Conservation (phyloP, 1,140 invertebrate species). For the Saccostrea glomerata region DNA sequence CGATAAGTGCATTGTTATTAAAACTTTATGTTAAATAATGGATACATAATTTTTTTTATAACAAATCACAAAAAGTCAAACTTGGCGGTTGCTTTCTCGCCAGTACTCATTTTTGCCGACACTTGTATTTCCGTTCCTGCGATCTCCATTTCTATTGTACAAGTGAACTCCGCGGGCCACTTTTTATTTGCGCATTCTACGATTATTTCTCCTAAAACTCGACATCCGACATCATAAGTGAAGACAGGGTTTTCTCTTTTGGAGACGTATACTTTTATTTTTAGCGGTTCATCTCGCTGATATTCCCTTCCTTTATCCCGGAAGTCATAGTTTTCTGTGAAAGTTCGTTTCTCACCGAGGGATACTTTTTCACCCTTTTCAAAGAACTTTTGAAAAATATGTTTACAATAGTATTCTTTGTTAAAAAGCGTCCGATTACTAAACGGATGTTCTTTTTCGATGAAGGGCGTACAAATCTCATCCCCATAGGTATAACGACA, state of each 20-base stretch:
- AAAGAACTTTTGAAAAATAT: conserved; percentile 44
- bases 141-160: conserved; percentile 44
- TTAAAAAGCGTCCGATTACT: conserved; percentile 17
- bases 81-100: not conserved
- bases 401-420: conserved; percentile 8
- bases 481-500: conserved; percentile 47
- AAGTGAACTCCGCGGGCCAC: conserved; percentile 28
- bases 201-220: conserved; percentile 5
- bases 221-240: conserved; percentile 14
- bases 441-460: conserved; percentile 14
- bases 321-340: conserved; percentile 12
- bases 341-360: conserved; percentile 37
- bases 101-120: not conserved
- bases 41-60: not conserved
- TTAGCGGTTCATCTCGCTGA: conserved; percentile 4
- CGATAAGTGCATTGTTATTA: no score
- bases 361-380: conserved; percentile 29
- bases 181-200: conserved; percentile 10
- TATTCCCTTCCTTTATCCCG: not conserved
- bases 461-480: not conserved
- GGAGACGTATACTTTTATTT: conserved; percentile 22
- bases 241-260: conserved; percentile 20
- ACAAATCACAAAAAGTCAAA: conserved; percentile 17
- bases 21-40: not conserved
- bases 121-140: conserved; percentile 48